Conservation (phyloP, 1,140 invertebrate species). For the Caenorhabditis remanei region DNA sequence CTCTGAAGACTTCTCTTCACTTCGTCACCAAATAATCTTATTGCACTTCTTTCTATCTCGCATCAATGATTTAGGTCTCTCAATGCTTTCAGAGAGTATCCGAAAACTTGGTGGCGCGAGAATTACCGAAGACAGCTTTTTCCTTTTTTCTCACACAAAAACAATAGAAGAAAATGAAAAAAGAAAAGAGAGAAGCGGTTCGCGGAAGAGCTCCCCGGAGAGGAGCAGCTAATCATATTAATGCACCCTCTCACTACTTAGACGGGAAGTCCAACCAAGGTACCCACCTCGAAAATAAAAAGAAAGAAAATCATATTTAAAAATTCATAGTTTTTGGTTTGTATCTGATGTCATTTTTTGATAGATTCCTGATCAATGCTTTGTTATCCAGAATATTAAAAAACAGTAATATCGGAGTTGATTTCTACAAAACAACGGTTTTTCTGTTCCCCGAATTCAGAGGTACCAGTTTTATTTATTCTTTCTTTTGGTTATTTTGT, state of each 20-base stretch:
- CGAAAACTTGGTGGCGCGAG: constrained; percentile 50
- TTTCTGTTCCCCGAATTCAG: too few species aligned
- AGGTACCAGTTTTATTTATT: too few species aligned
- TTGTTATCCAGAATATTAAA: too few species aligned
- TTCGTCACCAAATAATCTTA: constrained; percentile 38
- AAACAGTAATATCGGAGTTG: too few species aligned
- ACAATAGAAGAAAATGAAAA: constrained; percentile 18
- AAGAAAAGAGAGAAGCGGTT: constrained; percentile 3
- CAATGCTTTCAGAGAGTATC: constrained; percentile 41
- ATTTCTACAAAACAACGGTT: too few species aligned
- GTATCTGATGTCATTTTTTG: constrained; percentile 1
- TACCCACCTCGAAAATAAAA: constrained; percentile 19
- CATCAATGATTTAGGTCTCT: constrained; percentile 12
- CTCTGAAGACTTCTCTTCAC: neutral
- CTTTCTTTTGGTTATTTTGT: too few species aligned
- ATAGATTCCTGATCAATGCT: too few species aligned
- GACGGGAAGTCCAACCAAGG: constrained; percentile 53
- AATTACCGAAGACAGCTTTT: neutral
- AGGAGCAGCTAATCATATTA: constrained; percentile 54
- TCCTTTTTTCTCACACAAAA: constrained; percentile 33
- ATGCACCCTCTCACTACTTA: constrained; percentile 40
- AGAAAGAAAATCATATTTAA: constrained; percentile 4
- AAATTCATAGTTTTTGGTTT: neutral
- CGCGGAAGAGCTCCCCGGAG: constrained; percentile 48
- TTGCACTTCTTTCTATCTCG: constrained; percentile 28